Base-by-base conservation (phyloP, 2,113 vertebrate species). In the Hippolais icterina region DNA sequence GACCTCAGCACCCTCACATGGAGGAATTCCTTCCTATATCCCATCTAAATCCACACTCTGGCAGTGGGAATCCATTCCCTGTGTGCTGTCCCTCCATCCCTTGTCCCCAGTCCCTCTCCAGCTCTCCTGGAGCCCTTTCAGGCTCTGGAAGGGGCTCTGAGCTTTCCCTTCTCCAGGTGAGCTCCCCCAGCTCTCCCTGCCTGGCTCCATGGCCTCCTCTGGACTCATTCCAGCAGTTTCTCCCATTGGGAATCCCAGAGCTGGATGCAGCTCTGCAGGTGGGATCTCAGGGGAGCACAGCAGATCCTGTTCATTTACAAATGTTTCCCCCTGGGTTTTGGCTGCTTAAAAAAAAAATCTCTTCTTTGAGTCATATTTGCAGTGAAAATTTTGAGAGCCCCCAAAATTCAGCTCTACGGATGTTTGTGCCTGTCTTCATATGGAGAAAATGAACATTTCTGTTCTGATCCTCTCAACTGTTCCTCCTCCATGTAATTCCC, bases 1-100 rank as follows among this genome's bases (percentile, higher is more conserved):
- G 33, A 15, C 23, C 35, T 61, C 0, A 0, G 0, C 84, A 21
- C n/a, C 33, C 9, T 87, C 29, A 0, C 9, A 63, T 41, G 4
- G 1, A 79, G 4, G 0, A 15, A 63, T 25, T 41, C 5, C 49
- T 25, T 0, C 35, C 57, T 24, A 41, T 0, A 17, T 49, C 29
- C 41, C 35, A 78, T 5, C 49, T 1, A 47, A 28, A 23, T 2
- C 24, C 10, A 2, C 53, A 0, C 46, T 33, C 17, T 44, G 18
- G 3, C 64, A 63, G 4, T 70, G 28, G 23, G 28, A 9, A 77
- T 20, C 35, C 75, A 71, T 37, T 80, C 42, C 65, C 50, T 27
- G 31, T 35, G 66, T 71, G 21, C 75, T 42, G 57, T 49, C 29
- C n/a, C 65, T 63, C 72, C 72, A 77, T 6, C 0, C 46, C 20